Evolutionary conservation across 2,888 invertebrate genomes (phyloP), one percentile per base, ranked within the genome.

Genomic region (Ophioninae sp.): DNA sequence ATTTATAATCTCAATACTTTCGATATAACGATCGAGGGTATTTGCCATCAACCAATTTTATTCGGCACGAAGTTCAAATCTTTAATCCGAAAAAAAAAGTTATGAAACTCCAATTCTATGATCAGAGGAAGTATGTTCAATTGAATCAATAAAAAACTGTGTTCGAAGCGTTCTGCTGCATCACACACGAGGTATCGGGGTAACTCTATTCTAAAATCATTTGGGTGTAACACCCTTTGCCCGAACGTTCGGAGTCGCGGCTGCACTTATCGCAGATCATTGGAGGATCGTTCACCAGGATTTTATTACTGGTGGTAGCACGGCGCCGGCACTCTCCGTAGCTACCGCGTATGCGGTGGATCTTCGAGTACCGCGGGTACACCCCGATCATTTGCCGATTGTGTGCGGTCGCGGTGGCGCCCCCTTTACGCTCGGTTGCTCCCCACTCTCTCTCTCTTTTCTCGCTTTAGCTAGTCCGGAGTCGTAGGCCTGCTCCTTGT

Each of bases 331-430:
- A 75, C 57, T 65, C 39, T 79, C 39, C n/a, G 41, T 44, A 17
- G 65, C 74, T 70, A 79, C 67, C 61, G 67, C 73, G 76, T 44
- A 44, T 44, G 44, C 68, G 75, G 70, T 77, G 67, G 50, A 50
- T 79, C 61, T 56, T 67, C 20, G 50, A 62, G 75, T 44, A 76
- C 56, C 41, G 72, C 79, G 67, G 59, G 59, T 44, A 68, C 76
- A 44, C 44, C 67, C 41, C 76, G 79, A 83, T 83, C 70, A 73
- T 83, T 83, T 73, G 76, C 75, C 82, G 82, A 83, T 83, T 83
- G 79, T 76, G 82, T 68, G 76, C 72, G 67, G 76, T 79, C 78
- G 62, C 67, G 57, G 39, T 70, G 67, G 79, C 41, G 59, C 67
- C 37, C 65, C 79, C 75, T 79, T 70, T 64, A 50, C 74, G 79